Evolutionary conservation across 2,888 invertebrate species (phyloP).

Genomic region (Oligia latruncula): DNA sequence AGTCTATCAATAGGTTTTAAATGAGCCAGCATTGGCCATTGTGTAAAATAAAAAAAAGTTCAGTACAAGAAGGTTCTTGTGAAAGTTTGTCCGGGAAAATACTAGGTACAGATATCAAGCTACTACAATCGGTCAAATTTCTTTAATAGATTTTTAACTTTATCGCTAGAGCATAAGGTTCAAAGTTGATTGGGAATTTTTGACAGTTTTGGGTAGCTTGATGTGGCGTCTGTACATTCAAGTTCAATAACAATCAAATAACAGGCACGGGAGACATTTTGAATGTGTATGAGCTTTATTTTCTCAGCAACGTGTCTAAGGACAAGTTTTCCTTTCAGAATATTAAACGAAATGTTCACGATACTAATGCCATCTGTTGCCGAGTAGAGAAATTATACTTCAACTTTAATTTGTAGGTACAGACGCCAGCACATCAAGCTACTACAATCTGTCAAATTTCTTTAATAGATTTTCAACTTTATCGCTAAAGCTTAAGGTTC

Average conservation of each 20-base stretch:
- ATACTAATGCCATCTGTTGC: slow-evolving; percentile 45
- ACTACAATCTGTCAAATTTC: too few relatives aligned
- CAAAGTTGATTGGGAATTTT: too few relatives aligned
- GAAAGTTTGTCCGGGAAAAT: background rate
- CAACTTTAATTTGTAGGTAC: background rate
- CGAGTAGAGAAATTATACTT: slow-evolving; percentile 34
- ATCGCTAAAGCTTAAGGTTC: too few relatives aligned
- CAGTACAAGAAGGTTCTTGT: background rate
- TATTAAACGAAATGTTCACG: background rate
- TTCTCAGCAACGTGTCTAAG: background rate
- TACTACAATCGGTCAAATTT: too few relatives aligned
- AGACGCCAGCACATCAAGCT: too few relatives aligned
- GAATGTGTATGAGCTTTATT: background rate
- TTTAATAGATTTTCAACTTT: too few relatives aligned
- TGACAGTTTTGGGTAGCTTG: too few relatives aligned
- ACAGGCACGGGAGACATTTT: background rate
- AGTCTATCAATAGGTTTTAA: slow-evolving; percentile 36
- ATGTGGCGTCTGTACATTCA: background rate
- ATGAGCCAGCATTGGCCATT: slow-evolving; percentile 22
- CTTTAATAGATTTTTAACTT: too few relatives aligned
- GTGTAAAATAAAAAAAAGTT: background rate
- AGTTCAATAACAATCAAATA: background rate
- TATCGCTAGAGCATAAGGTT: too few relatives aligned
- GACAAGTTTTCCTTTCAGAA: background rate
- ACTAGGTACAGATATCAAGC: background rate